phyloP scores from a whole-genome alignment of 2,113 vertebrate species.

The Mustela nigripes region DNA sequence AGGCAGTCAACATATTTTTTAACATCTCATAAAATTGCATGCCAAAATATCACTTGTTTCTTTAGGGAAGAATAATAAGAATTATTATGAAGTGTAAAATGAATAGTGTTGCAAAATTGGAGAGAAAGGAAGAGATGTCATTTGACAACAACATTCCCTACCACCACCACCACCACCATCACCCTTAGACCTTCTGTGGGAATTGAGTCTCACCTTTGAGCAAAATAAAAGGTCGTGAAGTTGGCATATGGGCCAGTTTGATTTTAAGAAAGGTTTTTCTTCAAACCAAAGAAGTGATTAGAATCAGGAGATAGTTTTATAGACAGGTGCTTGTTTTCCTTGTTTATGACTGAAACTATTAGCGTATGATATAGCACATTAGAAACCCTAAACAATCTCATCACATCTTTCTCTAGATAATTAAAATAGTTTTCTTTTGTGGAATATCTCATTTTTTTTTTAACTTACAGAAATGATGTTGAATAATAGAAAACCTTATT shows the following conservation, averaged over 20 bases:
- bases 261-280: constrained; percentile 31
- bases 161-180: not conserved
- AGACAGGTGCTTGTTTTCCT: constrained; percentile 77
- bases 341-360: not conserved
- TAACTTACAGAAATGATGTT: constrained; percentile 25
- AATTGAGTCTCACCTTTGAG: not conserved
- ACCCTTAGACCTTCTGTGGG: not conserved
- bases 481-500: constrained; percentile 17
- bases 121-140: not conserved
- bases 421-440: constrained; percentile 22
- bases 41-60: constrained; percentile 69
- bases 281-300: not conserved
- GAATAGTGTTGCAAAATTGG: constrained; percentile 57
- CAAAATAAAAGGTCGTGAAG: constrained; percentile 14
- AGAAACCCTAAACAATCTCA: constrained; percentile 15
- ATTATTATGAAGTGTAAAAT: constrained; percentile 55
- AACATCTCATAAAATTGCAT: constrained; percentile 59
- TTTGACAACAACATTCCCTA: constrained; percentile 22
- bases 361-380: not conserved
- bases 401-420: constrained; percentile 45
- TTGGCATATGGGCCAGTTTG: not conserved
- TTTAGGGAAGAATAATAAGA: constrained; percentile 64
- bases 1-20: constrained; percentile 55
- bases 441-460: constrained; percentile 64
- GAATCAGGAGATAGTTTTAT: constrained; percentile 48